phyloP scores from a whole-genome alignment of 1,140 invertebrate species.

The Saxidomus purpurata region DNA sequence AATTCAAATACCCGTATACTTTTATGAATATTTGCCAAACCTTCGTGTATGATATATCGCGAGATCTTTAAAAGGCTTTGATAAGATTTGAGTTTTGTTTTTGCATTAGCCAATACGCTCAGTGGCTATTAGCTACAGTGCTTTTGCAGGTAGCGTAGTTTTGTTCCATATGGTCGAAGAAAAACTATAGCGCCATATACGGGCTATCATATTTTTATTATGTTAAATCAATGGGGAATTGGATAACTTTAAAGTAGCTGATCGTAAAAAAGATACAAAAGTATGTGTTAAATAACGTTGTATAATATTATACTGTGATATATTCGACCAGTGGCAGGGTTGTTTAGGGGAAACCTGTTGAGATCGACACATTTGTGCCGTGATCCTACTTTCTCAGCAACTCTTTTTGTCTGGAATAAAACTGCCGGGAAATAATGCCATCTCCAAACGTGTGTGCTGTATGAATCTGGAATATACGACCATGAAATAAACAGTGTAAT shows the following conservation, averaged over 20 bases:
- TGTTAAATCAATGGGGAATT: slow-evolving; percentile 23
- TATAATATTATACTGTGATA: background rate
- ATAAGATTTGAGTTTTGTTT: slow-evolving; percentile 9
- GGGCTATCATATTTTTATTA: slow-evolving; percentile 28
- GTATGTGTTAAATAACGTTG: background rate
- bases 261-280: slow-evolving; percentile 18
- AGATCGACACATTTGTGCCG: background rate
- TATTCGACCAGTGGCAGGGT: background rate
- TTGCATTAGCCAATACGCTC: slow-evolving; percentile 4
- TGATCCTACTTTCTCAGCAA: too few relatives aligned
- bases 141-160: background rate
- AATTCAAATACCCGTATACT: slow-evolving; percentile 5
- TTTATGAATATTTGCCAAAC: slow-evolving; percentile 25
- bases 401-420: too few relatives aligned
- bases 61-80: background rate
- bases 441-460: background rate
- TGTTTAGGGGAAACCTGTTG: background rate
- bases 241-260: slow-evolving; percentile 38
- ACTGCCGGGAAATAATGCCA: background rate
- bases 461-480: background rate
- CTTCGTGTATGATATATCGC: background rate
- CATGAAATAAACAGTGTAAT: background rate
- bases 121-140: background rate
- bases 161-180: background rate
- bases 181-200: slow-evolving; percentile 5